Evolutionary conservation across 2,888 invertebrate species (phyloP).

Genomic region (Melieria crassipennis): DNA sequence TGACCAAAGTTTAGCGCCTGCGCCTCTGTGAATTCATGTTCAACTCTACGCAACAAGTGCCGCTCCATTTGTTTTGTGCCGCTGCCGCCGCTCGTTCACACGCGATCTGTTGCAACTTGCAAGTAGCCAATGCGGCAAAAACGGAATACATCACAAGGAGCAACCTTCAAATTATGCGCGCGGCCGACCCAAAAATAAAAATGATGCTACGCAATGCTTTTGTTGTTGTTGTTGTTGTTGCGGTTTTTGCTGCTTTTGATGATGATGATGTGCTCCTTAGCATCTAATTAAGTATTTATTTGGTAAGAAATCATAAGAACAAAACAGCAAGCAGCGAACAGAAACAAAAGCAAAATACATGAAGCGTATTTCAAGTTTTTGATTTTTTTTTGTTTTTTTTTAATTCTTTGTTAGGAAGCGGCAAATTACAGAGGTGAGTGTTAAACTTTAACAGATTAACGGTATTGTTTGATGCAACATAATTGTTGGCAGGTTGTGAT

Average conservation of each 20-base stretch:
- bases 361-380: no score
- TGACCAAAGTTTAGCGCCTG: no score
- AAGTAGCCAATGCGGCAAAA: not conserved
- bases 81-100: slow-evolving; percentile 7
- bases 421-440: slow-evolving; percentile 16
- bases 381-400: no score
- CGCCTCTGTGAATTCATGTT: no score
- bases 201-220: not conserved
- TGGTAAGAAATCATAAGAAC: not conserved
- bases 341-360: no score
- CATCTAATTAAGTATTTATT: slow-evolving; percentile 37
- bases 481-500: no score
- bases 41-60: no score
- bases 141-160: not conserved
- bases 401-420: no score
- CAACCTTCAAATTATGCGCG: slow-evolving; percentile 35
- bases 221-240: not conserved
- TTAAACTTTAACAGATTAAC: slow-evolving; percentile 23
- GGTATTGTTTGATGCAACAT: slow-evolving; percentile 19
- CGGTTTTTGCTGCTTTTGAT: not conserved
- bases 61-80: no score
- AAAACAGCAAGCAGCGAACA: not conserved
- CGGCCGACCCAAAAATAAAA: not conserved
- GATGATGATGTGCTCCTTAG: slow-evolving; percentile 25
- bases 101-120: slow-evolving; percentile 5